phyloP scores from a whole-genome alignment of 2,113 vertebrate genomes.

The Notechis scutatus region DNA sequence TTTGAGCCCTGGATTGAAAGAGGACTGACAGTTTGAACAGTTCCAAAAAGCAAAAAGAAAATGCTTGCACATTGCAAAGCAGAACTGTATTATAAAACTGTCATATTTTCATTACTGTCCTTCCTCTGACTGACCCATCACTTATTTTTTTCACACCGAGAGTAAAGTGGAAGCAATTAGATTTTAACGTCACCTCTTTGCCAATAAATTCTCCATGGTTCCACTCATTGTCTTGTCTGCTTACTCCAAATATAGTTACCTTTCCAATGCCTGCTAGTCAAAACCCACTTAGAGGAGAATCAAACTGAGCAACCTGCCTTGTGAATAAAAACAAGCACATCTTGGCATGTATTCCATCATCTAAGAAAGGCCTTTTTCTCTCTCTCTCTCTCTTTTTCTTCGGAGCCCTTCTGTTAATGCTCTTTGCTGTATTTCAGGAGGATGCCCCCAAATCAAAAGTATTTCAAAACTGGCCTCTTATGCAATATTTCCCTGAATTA shows the following conservation, averaged over 20 bases:
- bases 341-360: background rate
- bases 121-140: slow-evolving; percentile 18
- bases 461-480: background rate
- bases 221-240: background rate
- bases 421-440: slow-evolving; percentile 9
- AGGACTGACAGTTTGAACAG: background rate
- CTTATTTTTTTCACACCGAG: slow-evolving; percentile 1
- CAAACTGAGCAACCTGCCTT: slow-evolving; percentile 6
- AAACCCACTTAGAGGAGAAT: slow-evolving; percentile 21
- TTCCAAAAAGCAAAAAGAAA: background rate
- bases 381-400: background rate
- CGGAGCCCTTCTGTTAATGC: background rate
- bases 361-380: background rate
- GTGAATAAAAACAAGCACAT: slow-evolving; percentile 5
- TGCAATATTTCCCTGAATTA: background rate
- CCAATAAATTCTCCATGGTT: slow-evolving; percentile 15
- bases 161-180: slow-evolving; percentile 30
- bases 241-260: slow-evolving; percentile 23
- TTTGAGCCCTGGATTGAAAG: background rate
- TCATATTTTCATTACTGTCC: slow-evolving; percentile 4
- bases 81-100: slow-evolving; percentile 18
- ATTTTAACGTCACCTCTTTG: slow-evolving; percentile 19
- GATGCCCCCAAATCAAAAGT: background rate
- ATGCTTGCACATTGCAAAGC: background rate
- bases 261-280: background rate